phyloP scores from a whole-genome alignment of 2,797 vertebrate species.

The Bovichtus diacanthus region DNA sequence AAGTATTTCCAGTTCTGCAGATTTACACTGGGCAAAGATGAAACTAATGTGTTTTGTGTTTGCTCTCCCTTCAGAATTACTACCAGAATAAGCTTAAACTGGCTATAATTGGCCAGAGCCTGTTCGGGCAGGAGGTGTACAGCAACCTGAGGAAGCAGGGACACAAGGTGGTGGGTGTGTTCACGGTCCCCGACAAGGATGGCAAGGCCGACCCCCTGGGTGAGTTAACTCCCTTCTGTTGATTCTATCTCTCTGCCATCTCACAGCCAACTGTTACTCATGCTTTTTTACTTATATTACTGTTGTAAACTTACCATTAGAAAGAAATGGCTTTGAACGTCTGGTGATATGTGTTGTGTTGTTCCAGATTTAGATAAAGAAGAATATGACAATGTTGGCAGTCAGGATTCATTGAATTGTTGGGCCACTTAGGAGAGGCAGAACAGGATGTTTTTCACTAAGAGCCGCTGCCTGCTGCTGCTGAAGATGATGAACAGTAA shows the following conservation, averaged over 20 bases:
- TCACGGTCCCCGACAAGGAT: slow-evolving; percentile 97
- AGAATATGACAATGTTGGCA: too few species aligned
- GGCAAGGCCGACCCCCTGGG: slow-evolving; percentile 97
- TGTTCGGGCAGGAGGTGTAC: slow-evolving; percentile 98
- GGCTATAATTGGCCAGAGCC: slow-evolving; percentile 98
- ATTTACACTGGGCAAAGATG: background rate
- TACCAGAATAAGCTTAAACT: slow-evolving; percentile 94
- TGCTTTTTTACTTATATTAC: too few species aligned
- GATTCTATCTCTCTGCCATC: background rate
- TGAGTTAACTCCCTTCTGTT: slow-evolving; percentile 79
- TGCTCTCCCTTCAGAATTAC: slow-evolving; percentile 80
- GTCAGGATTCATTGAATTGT: too few species aligned
- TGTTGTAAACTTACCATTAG: too few species aligned
- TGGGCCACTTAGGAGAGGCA: background rate
- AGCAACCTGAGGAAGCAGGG: slow-evolving; percentile 92
- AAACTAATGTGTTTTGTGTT: slow-evolving; percentile 3
- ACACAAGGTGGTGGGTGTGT: slow-evolving; percentile 95
- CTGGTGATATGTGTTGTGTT: too few species aligned
- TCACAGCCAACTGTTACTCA: background rate
- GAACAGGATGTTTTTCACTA: too few species aligned
- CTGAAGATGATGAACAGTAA: too few species aligned
- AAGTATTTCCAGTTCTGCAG: background rate
- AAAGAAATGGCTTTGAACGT: too few species aligned
- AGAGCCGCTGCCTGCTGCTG: too few species aligned
- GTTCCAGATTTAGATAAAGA: too few species aligned